These are phyloP conservation scores for Dasyornis broadbenti DNA, from an alignment of 2,113 vertebrate genomes.

Conservation along the genomic window DNA sequence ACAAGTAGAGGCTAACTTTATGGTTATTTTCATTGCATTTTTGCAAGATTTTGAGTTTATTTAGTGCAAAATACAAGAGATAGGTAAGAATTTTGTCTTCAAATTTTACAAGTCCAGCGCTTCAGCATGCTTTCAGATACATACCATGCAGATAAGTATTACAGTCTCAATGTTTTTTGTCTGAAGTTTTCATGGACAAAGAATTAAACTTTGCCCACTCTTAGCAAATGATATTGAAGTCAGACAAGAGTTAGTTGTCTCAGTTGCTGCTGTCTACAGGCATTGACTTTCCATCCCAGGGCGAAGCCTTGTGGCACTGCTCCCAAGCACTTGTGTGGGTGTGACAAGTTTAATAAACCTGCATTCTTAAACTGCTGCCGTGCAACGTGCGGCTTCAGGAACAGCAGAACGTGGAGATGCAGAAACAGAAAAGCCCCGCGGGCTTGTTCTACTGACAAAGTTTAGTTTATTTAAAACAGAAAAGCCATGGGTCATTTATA, in stretches of 20 bases:
- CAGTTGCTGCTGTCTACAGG: background rate
- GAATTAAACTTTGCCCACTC: background rate
- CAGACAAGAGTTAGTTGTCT: background rate
- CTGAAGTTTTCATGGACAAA: background rate
- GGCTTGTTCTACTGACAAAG: constrained; percentile 57
- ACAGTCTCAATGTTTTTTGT: background rate
- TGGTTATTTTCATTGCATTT: background rate
- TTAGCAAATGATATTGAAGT: background rate
- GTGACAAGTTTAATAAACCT: constrained; percentile 11
- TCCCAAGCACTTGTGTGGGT: constrained; percentile 2
- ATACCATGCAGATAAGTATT: background rate
- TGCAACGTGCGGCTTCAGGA: constrained; percentile 3
- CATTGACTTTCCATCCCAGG: background rate
- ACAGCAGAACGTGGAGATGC: background rate
- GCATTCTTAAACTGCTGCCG: constrained; percentile 21
- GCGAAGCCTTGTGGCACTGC: background rate
- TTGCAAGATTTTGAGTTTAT: background rate
- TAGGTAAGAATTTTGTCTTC: background rate
- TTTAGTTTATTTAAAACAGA: constrained; percentile 63
- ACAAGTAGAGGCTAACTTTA: background rate
- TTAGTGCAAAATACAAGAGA: background rate
- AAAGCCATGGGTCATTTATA: constrained; percentile 74
- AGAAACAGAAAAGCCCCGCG: constrained; percentile 35
- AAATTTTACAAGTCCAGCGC: background rate
- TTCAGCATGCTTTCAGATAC: fast-evolving